Evolutionary conservation across 2,888 invertebrate species (phyloP).

Genomic region (Dexiosoma caninum): DNA sequence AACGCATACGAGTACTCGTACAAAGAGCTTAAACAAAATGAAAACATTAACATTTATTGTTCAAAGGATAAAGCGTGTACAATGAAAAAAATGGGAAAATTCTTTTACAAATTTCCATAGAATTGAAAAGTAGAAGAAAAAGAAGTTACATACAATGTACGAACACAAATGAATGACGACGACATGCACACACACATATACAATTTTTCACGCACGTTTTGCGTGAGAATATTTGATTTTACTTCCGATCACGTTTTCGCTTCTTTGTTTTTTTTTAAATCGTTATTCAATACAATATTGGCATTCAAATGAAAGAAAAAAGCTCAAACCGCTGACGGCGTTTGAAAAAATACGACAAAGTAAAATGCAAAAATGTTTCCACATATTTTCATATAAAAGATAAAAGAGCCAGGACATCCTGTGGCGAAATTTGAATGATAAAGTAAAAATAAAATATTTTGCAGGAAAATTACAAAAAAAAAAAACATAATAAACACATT

Average conservation of each 20-base stretch:
- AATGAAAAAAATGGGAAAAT: background rate
- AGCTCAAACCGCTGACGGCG: slow-evolving; percentile 7
- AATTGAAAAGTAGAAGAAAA: background rate
- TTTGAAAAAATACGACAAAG: slow-evolving; percentile 13
- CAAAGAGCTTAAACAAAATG: too few relatives aligned
- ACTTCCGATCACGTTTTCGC: slow-evolving; percentile 41
- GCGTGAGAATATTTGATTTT: slow-evolving; percentile 39
- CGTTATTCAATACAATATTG: slow-evolving; percentile 5
- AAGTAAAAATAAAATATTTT: background rate
- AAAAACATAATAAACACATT: too few relatives aligned
- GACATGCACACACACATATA: slow-evolving; percentile 6
- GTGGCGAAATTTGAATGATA: background rate
- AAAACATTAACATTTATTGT: too few relatives aligned
- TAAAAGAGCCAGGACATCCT: slow-evolving; percentile 22
- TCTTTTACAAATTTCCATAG: slow-evolving; percentile 4
- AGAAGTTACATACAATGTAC: background rate
- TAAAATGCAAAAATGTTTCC: background rate
- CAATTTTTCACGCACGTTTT: slow-evolving; percentile 36
- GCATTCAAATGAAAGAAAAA: slow-evolving; percentile 22
- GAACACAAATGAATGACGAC: background rate
- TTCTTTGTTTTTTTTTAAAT: too few relatives aligned
- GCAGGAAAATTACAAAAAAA: too few relatives aligned
- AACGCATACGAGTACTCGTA: too few relatives aligned
- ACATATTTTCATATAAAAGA: background rate
- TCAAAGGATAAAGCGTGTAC: background rate